These are phyloP conservation scores for Aplysia californica DNA, from an alignment of 1,140 invertebrate species.

Conservation along the genomic window DNA sequence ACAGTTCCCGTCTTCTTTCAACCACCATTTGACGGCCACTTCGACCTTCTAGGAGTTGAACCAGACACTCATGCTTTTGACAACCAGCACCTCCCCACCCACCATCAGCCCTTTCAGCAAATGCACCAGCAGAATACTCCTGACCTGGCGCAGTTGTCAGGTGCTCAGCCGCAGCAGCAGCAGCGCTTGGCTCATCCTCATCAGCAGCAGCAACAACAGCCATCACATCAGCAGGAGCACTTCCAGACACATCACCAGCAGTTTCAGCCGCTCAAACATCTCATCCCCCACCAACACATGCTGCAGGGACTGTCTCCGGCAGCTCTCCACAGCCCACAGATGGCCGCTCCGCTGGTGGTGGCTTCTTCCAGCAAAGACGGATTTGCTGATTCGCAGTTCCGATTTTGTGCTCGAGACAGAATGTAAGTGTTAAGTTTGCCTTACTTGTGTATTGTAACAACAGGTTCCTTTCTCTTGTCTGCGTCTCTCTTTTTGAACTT, in stretches of 20 bases:
- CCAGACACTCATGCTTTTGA: neutral
- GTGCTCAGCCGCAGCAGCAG: neutral
- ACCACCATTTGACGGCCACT: no score
- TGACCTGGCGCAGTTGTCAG: conserved; percentile 17
- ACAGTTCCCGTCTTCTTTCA: no score
- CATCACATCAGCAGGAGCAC: no score
- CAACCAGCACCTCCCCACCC: neutral
- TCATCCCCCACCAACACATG: neutral
- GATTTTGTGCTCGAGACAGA: no score
- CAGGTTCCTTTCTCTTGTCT: no score
- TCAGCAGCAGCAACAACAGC: neutral
- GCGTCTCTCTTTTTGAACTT: no score
- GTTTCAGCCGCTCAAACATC: neutral
- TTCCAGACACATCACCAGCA: neutral
- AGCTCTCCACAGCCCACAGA: neutral
- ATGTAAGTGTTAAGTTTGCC: neutral
- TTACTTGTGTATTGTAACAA: no score
- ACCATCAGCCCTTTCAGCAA: neutral
- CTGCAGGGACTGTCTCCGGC: neutral
- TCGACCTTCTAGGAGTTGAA: neutral
- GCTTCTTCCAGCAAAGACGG: neutral
- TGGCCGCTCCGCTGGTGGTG: neutral
- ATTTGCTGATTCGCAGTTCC: no score
- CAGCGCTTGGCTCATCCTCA: neutral
- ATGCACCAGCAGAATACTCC: neutral